A percentile compares a stretch with the other conserved stretches of the same genome.
Conservation (phyloP, 2,888 invertebrate species). For the Acleris cristana region DNA sequence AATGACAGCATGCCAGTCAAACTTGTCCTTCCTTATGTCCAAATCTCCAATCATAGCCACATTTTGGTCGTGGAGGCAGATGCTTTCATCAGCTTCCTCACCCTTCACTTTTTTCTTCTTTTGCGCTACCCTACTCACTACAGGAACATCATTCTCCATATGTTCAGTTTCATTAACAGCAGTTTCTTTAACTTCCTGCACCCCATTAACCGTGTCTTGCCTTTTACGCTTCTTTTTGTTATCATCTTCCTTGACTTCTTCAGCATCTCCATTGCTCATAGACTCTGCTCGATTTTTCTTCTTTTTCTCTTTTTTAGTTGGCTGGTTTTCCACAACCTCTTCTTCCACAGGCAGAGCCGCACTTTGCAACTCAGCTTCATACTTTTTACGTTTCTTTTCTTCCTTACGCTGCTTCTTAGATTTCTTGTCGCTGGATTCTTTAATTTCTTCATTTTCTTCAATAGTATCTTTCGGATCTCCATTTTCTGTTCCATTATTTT, state of each 20-base stretch:
- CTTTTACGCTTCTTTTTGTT: conserved; percentile 70
- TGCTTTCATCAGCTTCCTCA: conserved; percentile 64
- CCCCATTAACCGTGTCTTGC: conserved; percentile 68
- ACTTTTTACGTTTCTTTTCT: conserved; percentile 75
- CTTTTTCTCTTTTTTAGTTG: conserved; percentile 70
- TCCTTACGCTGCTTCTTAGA: conserved; percentile 78
- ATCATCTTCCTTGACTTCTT: conserved; percentile 44
- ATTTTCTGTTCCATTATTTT: conserved; percentile 45
- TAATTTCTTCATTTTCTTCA: conserved; percentile 43
- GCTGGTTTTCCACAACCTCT: conserved; percentile 51
- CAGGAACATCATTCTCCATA: conserved; percentile 48
- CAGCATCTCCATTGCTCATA: conserved; percentile 50
- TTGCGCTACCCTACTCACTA: conserved; percentile 51
- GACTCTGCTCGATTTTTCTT: conserved; percentile 70
- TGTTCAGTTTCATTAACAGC: conserved; percentile 47
- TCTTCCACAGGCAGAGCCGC: conserved; percentile 58
- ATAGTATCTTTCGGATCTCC: conserved; percentile 45
- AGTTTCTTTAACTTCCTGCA: conserved; percentile 46
- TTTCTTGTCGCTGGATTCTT: conserved; percentile 51
- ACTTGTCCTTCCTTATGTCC: conserved; percentile 61
- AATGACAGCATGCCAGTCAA: conserved; percentile 80
- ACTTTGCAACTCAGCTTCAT: conserved; percentile 75
- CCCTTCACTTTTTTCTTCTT: conserved; percentile 72
- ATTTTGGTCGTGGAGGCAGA: conserved; percentile 75
- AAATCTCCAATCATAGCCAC: conserved; percentile 71